Conservation (phyloP, 2,888 invertebrate species). For the Oxytorus armatus region DNA sequence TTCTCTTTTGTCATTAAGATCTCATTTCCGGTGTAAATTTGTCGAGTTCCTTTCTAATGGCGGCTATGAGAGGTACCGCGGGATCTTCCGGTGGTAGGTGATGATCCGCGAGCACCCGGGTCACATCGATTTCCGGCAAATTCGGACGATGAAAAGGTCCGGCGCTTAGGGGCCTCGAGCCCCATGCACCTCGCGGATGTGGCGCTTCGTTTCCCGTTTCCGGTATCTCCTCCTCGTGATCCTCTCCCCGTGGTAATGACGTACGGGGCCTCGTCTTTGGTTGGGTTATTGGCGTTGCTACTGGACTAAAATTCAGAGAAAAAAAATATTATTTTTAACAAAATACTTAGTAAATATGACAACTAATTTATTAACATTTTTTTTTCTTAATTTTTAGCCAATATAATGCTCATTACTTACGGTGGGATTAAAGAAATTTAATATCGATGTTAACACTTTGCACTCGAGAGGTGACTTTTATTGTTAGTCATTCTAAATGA, state of each 20-base stretch:
- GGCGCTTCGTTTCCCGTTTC: slow-evolving; percentile 75
- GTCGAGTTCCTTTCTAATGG: slow-evolving; percentile 90
- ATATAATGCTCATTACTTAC: no score
- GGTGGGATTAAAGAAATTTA: no score
- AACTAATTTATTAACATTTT: background rate
- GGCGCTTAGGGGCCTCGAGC: slow-evolving; percentile 88
- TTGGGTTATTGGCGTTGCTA: slow-evolving; percentile 74
- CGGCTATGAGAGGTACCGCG: slow-evolving; percentile 92
- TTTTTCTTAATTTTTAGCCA: background rate
- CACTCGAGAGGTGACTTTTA: no score
- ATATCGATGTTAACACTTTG: no score
- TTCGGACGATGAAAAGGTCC: slow-evolving; percentile 87
- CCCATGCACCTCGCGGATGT: slow-evolving; percentile 80
- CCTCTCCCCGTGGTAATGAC: slow-evolving; percentile 71
- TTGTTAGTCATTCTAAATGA: no score
- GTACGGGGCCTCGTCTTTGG: slow-evolving; percentile 74
- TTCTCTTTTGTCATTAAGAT: slow-evolving; percentile 38
- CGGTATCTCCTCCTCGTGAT: slow-evolving; percentile 71
- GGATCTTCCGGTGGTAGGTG: slow-evolving; percentile 88
- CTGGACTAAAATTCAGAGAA: slow-evolving; percentile 71
- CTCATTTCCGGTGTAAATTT: slow-evolving; percentile 75
- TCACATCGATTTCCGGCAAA: slow-evolving; percentile 85
- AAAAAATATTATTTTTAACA: background rate
- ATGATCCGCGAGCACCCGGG: slow-evolving; percentile 86
- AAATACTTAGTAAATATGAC: background rate